These are phyloP conservation scores for Bradysia coprophila DNA, from an alignment of 1,140 invertebrate species.

Conservation along the genomic window DNA sequence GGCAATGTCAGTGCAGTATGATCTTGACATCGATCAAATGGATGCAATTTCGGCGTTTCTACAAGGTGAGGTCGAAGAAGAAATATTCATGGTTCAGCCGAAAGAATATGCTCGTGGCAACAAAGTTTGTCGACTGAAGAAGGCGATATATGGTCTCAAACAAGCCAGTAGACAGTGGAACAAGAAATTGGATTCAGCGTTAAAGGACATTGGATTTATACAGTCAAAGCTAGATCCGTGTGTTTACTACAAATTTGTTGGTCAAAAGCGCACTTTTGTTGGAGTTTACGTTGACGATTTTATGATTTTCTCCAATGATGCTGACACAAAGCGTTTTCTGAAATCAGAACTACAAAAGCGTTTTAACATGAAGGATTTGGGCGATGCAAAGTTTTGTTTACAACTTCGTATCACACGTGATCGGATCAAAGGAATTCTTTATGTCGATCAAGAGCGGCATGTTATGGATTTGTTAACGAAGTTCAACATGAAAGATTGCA, in stretches of 20 bases:
- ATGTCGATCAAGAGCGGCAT: conserved; percentile 16
- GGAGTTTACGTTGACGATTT: conserved; percentile 3
- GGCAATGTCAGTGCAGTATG: conserved; percentile 2
- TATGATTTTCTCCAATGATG: conserved; percentile 7
- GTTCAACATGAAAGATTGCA: conserved; percentile 11
- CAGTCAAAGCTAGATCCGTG: conserved; percentile 13
- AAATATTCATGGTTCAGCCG: conserved; percentile 24
- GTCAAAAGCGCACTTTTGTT: conserved; percentile 1
- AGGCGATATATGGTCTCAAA: conserved; percentile 22
- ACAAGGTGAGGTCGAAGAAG: conserved; percentile 17
- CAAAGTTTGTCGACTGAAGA: conserved; percentile 15
- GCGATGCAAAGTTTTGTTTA: conserved; percentile 11
- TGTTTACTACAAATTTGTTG: conserved; percentile 10
- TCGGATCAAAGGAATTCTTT: conserved; percentile 9
- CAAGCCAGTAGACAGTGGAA: conserved; percentile 16
- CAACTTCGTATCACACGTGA: conserved; percentile 14
- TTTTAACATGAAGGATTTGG: conserved; percentile 13
- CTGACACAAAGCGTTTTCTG: conserved; percentile 7
- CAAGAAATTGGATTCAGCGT: conserved; percentile 10
- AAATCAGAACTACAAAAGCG: conserved; percentile 7
- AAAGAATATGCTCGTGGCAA: conserved; percentile 7
- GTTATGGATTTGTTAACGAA: conserved; percentile 14
- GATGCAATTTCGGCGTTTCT: conserved; percentile 18
- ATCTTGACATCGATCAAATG: conserved; percentile 15
- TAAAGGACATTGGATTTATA: conserved; percentile 11